Evolutionary conservation across 2,888 invertebrate species (phyloP), one percentile per base, ranked within the genome.

Genomic region (Endotricha flammealis): DNA sequence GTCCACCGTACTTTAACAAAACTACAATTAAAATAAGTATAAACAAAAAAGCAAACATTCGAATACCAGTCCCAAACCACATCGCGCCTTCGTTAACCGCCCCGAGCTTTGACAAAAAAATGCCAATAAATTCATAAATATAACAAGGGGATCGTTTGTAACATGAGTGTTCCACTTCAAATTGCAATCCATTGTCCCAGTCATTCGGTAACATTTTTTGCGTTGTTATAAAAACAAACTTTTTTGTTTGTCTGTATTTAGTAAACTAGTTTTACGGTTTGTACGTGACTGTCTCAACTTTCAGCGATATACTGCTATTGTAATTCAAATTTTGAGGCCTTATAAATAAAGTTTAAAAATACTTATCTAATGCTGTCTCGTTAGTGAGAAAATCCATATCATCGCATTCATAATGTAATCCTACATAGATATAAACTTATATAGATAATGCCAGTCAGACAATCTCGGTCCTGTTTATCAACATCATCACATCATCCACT

Each of bases 101-200:
- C 20, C 20, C 20, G 20, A 20, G 20, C 20, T 20, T 16, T 20
- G 6, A 20, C 20, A 20, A 20, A 36, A 28, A 29, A 22, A 28
- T 17, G 16, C 24, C 27, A 42, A 28, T 45, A 48, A 49, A 46
- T 40, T 29, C 36, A 39, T 44, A 41, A 46, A 43, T 41, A 38
- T 41, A 61, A 62, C 56, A 53, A 60, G 55, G 61, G 68, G 57
- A 37, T 39, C 38, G 43, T 44, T 55, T 57, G 69, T 65, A 67
- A 66, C 59, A 47, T 27, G 69, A 74, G 64, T 62, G 53, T 48
- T 57, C 64, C 57, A 65, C 62, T 73, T 67, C 63, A 63, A 61
- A 69, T 64, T 59, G 59, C 61, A 48, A 49, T 42, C 54, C 47
- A 66, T 72, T 72, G 68, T 73, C 61, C 57, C 36, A 23, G 30